A percentile compares a stretch with the other conserved stretches of the same genome.
Conservation (phyloP, 2,113 vertebrate species). For the Psammodynastes pulverulentus region DNA sequence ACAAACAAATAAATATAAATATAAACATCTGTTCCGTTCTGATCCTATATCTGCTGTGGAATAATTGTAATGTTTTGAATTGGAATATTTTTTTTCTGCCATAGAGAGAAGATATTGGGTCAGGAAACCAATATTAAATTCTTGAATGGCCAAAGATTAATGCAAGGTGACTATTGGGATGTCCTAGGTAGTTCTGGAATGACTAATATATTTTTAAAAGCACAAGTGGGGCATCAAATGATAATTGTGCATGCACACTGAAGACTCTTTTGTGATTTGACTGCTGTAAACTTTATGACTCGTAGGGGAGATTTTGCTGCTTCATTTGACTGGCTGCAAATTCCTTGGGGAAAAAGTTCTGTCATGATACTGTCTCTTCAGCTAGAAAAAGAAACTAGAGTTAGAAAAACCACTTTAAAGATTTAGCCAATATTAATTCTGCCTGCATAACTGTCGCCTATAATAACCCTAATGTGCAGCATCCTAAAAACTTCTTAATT, state of each 20-base stretch:
- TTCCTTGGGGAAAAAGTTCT: conserved; percentile 38
- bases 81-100: not conserved
- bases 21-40: not conserved
- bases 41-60: not conserved
- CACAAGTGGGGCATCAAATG: not conserved
- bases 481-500: conserved; percentile 64
- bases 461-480: conserved; percentile 69
- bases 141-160: not conserved
- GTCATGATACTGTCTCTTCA: conserved; percentile 51
- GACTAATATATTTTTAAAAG: not conserved
- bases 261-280: not conserved
- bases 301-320: conserved; percentile 25
- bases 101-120: not conserved
- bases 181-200: not conserved
- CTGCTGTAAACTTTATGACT: not conserved
- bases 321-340: conserved; percentile 46
- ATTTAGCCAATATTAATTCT: conserved; percentile 67
- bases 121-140: not conserved
- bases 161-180: not conserved
- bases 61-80: not conserved
- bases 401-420: conserved; percentile 61
- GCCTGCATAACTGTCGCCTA: conserved; percentile 61
- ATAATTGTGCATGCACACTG: not conserved
- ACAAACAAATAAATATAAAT: not conserved
- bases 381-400: conserved; percentile 50